Evolutionary conservation across 2,888 invertebrate genomes (phyloP).

Genomic region (Sarcophaga caerulescens): DNA sequence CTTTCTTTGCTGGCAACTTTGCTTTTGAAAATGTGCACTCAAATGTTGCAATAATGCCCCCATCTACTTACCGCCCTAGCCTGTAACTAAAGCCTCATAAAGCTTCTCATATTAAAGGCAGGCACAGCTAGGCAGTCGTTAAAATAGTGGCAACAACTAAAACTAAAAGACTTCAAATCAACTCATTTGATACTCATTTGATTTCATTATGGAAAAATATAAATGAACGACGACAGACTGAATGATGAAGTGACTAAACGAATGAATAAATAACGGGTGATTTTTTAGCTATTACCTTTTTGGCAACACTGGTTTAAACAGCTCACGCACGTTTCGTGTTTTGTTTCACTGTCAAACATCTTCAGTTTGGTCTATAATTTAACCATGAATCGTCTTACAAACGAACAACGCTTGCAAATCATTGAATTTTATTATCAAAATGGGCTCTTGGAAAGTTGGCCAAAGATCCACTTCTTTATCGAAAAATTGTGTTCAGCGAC

Average conservation of each 20-base stretch:
- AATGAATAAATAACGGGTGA: conserved; percentile 20
- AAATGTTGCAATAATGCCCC: not conserved
- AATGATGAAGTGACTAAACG: not conserved
- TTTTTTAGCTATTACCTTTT: too few relatives aligned
- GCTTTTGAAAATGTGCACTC: not conserved
- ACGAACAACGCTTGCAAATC: too few relatives aligned
- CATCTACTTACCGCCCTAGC: too few relatives aligned
- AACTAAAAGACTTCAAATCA: conserved; percentile 58
- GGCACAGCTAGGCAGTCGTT: conserved; percentile 7
- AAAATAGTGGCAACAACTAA: conserved; percentile 50
- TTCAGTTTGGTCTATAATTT: too few relatives aligned
- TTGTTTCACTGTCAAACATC: too few relatives aligned
- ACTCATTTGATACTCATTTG: conserved; percentile 41
- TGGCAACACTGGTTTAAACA: too few relatives aligned
- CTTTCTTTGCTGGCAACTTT: not conserved
- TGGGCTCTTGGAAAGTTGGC: too few relatives aligned
- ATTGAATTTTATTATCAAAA: too few relatives aligned
- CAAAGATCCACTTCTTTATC: too few relatives aligned
- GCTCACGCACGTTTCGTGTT: too few relatives aligned
- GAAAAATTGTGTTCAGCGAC: too few relatives aligned
- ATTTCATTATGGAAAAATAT: conserved; percentile 43
- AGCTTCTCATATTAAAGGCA: not conserved
- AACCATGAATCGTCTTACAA: too few relatives aligned
- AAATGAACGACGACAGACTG: conserved; percentile 18
- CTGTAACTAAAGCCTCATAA: not conserved